A percentile compares a stretch with the other conserved stretches of the same genome.
Conservation (phyloP, 2,888 invertebrate genomes). For the Cantharis lateralis region DNA sequence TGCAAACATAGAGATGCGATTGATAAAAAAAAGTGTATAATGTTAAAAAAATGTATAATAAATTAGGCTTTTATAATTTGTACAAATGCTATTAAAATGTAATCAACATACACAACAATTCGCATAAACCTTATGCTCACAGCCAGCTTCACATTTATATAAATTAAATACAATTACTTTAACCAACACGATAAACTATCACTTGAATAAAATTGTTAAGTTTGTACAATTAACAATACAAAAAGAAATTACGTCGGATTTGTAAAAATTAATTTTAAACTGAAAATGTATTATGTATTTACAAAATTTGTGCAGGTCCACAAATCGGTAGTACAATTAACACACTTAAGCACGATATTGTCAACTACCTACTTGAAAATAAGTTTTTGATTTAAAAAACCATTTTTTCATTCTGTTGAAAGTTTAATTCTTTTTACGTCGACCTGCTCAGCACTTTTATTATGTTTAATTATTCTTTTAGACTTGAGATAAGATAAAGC, state of each 20-base stretch:
- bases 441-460: constrained; percentile 41
- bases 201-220: neutral
- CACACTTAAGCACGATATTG: neutral
- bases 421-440: constrained; percentile 44
- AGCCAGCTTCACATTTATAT: constrained; percentile 11
- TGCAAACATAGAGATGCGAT: neutral
- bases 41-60: neutral
- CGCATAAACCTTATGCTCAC: constrained; percentile 1
- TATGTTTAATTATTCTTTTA: constrained; percentile 51
- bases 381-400: neutral
- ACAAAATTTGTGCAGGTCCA: neutral
- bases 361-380: neutral
- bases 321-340: neutral
- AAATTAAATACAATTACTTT: neutral
- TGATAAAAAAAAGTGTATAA: constrained; percentile 1
- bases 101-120: neutral
- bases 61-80: neutral
- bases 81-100: neutral
- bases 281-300: neutral
- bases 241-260: neutral
- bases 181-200: neutral
- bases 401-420: constrained; percentile 6
- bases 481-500: constrained; percentile 53
- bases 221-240: neutral
- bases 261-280: neutral